Conservation (phyloP, 2,113 vertebrate genomes). For the Corvus moneduloides region DNA sequence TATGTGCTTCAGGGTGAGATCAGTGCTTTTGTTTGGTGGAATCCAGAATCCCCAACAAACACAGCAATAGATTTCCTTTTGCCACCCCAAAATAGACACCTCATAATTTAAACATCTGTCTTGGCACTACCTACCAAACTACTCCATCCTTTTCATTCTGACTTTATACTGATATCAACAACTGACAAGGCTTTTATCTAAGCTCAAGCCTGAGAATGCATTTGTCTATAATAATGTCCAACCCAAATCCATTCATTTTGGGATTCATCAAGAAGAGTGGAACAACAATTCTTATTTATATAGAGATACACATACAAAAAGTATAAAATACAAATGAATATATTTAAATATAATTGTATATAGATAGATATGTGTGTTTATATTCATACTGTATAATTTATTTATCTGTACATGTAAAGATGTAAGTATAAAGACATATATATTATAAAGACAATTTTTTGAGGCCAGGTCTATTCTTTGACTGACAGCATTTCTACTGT, state of each 20-base stretch:
- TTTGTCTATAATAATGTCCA: not conserved
- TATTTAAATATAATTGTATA: not conserved
- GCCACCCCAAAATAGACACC: not conserved
- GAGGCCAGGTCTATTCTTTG: not conserved
- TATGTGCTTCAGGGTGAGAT: not conserved
- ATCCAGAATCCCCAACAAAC: conserved; percentile 16
- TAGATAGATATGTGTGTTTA: not conserved
- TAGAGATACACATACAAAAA: not conserved
- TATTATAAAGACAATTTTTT: not conserved
- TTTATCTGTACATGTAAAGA: not conserved
- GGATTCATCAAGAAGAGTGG: not conserved
- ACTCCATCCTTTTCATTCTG: not conserved
- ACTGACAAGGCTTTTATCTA: not conserved
- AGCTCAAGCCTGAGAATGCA: not conserved
- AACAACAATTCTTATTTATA: not conserved
- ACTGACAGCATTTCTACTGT: not conserved
- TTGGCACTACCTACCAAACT: not conserved
- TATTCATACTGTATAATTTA: not conserved
- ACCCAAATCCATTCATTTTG: not conserved
- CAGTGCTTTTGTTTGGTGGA: conserved; percentile 4
- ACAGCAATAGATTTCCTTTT: not conserved
- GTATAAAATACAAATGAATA: not conserved
- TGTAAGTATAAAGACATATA: not conserved
- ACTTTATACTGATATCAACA: not conserved
- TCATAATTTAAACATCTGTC: not conserved